Evolutionary conservation across 2,888 invertebrate species (phyloP), one percentile per base, ranked within the genome.

Genomic region (Eurois occulta): DNA sequence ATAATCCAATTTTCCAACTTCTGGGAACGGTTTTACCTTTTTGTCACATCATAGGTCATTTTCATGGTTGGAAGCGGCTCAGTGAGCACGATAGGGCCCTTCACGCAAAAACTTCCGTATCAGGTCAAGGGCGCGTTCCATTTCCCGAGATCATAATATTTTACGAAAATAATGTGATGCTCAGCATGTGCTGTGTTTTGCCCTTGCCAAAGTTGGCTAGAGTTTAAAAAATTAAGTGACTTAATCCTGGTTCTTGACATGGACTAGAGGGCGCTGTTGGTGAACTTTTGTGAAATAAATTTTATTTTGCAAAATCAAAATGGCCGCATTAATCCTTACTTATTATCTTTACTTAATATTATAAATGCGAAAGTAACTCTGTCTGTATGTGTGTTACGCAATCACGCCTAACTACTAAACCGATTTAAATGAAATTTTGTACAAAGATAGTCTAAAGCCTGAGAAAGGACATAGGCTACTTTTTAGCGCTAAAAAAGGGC

Each of bases 111-210:
- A 86, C 83, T 91, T 88, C 85, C 87, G 86, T 79, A 64, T 82
- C 86, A 84, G 90, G 93, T 90, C 93, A 93, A 92, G 93, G 93
- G 35, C 90, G 78, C 77, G 83, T 80, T 81, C 87, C 73, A 85
- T 79, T 85, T 89, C 24, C 43, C 62, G 32, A 71, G 58, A 78
- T 82, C 83, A 83, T 77, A 78, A 77, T 80, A 81, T 72, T 72
- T 77, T 81, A 86, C 35, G 72, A 67, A 79, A 71, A 80, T 73
- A 84, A 74, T 55, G 16, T 64, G 41, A 74, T 18, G 24, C 73
- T 67, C 11, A 66, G 16, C 69, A 67, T 55, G 38, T 48, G 55
- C 24, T 43, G 60, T 52, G 64, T 21, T 18, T 60, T 75, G 71
- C 35, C 74, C 46, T 78, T 60, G 77, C 38, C 41, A 55, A 75